Percentiles rank a stretch among this genome's conserved stretches.
These are phyloP conservation scores for Lydus trimaculatus DNA, from an alignment of 2,888 invertebrate genomes.

Conservation along the genomic window DNA sequence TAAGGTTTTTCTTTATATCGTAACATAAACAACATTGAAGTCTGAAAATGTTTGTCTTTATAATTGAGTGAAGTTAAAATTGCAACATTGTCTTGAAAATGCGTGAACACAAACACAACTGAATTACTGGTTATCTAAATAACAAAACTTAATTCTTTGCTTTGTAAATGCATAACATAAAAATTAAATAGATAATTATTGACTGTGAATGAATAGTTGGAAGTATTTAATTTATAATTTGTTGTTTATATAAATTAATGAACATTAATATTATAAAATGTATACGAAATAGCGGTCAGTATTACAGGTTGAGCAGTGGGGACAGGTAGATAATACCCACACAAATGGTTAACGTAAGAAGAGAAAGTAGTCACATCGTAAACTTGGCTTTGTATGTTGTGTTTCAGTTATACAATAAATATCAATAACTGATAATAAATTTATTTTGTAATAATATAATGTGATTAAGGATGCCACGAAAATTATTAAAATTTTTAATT, in stretches of 20 bases:
- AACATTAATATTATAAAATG: neutral
- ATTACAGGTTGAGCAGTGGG: conserved; percentile 20
- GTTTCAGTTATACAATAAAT: conserved; percentile 23
- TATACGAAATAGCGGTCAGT: conserved; percentile 15
- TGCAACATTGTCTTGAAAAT: neutral
- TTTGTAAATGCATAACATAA: neutral
- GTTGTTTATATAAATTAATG: neutral
- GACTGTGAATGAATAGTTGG: neutral
- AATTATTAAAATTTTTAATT: conserved; percentile 90
- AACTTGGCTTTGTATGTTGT: conserved; percentile 27
- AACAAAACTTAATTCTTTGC: neutral
- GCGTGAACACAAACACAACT: neutral
- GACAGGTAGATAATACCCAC: conserved; percentile 32
- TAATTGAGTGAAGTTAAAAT: conserved; percentile 19
- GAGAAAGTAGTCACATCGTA: conserved; percentile 32
- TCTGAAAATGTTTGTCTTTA: conserved; percentile 13
- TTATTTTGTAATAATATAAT: conserved; percentile 12
- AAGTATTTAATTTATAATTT: neutral
- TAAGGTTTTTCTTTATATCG: neutral
- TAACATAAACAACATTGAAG: conserved; percentile 1
- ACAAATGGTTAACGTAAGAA: conserved; percentile 25
- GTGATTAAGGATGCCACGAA: conserved; percentile 75
- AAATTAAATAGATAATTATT: neutral
- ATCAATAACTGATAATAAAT: conserved; percentile 16
- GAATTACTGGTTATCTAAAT: conserved; percentile 2